Conservation (phyloP, 2,888 invertebrate genomes). For the Lysandra coridon region DNA sequence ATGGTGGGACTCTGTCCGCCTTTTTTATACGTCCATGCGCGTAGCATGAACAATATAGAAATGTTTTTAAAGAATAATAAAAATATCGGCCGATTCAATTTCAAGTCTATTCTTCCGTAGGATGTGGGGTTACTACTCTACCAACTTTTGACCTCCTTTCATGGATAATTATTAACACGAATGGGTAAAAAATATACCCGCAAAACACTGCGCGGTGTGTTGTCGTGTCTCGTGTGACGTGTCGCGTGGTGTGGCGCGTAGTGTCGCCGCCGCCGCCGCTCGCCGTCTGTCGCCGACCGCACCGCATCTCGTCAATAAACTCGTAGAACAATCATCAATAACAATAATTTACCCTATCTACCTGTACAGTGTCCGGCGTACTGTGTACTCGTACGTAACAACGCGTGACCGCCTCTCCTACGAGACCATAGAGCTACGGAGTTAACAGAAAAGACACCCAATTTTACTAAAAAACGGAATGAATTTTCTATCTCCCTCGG, state of each 20-base stretch:
- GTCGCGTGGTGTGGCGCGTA: neutral
- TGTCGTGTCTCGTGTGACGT: neutral
- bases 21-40: no score
- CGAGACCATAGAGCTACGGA: neutral
- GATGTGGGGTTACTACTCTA: no score
- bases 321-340: conserved; percentile 16
- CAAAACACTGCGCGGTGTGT: neutral
- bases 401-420: neutral
- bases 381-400: neutral
- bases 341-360: conserved; percentile 14
- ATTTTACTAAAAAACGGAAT: conserved; percentile 17
- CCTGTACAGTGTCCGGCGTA: conserved; percentile 3
- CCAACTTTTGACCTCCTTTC: no score
- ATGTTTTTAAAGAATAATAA: no score
- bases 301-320: neutral
- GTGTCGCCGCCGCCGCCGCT: neutral
- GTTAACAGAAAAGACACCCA: neutral
- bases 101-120: no score
- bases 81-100: no score
- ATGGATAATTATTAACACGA: no score
- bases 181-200: no score
- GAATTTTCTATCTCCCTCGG: neutral
- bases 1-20: no score
- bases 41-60: no score
- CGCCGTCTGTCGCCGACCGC: neutral